Evolutionary conservation across 64 coral and sea anemone species (phyloP), one percentile per base, ranked within the genome.

Genomic region (Montipora cactus): DNA sequence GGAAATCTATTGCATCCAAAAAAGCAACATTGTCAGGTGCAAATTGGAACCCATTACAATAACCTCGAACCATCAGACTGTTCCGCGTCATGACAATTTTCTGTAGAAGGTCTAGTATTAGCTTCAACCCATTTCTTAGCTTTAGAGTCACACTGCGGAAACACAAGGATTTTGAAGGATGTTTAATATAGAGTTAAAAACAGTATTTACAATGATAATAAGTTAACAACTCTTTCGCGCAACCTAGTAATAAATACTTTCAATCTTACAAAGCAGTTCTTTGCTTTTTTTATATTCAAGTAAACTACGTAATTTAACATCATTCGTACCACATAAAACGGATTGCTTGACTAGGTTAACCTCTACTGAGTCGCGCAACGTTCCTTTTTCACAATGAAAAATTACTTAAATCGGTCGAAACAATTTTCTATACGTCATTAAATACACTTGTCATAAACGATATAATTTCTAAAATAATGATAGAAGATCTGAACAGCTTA

Each of bases 221-320:
- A 86, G 82, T 86, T 86, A 86, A 86, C 81, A 10, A 67, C 59
- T 84, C 59, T 83, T 66, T 67, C 53, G 6, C 61, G 1, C 45
- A 86, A 71, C 82, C 66, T 86, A 86, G 70, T 64, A 86, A 86
- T 86, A 86, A 86, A 86, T 86, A 86, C 82, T 86, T 86, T 84
- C 61, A 68, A 84, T 64, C 71, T 86, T 19, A 59, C 55, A 37
- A 70, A 62, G 46, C 7, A 68, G 81, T 44, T 4, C 45, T 20
- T 49, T 15, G 13, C 14, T 85, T 71, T 70, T 37, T 2, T 49
- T 44, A 46, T 71, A 19, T 67, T 67, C 44, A 86, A 70, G 64
- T 22, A 70, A 70, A 51, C 79, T 28, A 20, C 19, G 49, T 18
- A 14, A 68, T 68, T 22, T 23, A 14, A 67, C 15, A 67, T 67